Base-by-base conservation (phyloP, 2,113 vertebrate genomes). In the Paramormyrops kingsleyae region DNA sequence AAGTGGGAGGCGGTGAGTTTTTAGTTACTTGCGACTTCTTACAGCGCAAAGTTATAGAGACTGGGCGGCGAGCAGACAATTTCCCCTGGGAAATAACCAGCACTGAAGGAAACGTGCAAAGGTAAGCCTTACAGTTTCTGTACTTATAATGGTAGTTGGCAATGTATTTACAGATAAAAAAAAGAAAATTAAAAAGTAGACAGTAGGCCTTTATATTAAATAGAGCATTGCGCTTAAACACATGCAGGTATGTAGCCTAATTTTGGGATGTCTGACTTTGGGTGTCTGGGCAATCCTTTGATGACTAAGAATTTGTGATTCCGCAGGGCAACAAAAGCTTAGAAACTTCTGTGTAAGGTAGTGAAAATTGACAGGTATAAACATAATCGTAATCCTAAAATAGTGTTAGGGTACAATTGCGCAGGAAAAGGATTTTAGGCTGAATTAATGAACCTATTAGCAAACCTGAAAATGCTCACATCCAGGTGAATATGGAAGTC, bases 1-100 rank as follows among this genome's bases (percentile, higher is more conserved):
- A 35, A 88, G 52, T 87, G 87, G 90, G 89, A 91, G 95, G 93
- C 92, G 94, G 50, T 39, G 83, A 77, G 56, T 15, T n/a, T 80
- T 92, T 90, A 92, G 89, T 90, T 90, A 87, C 93, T 90, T 93
- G 91, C 89, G 89, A 92, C 46, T 90, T 92, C 90, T 92, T 92
- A 87, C 92, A 94, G 90, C 91, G 56, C 77, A 80, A 92, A 93
- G 89, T 88, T 91, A 92, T 90, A 91, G 90, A 85, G 62, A 70
- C 62, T 70, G 89, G 88, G 91, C 74, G 35, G 90, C 92, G 89
- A 91, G 88, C 46, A 90, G 84, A 80, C 31, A 74, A 19, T 49
- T 46, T 62, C 35, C 2, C 8, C 24, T 13, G 49, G 39, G 13
- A 44, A 35, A 50, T 21, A 52, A 39, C 2, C 10, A 59, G 46